Percentiles rank a stretch among this genome's conserved stretches.
Evolutionary conservation across 2,113 vertebrate species (phyloP).

Genomic region (Passer montanus): DNA sequence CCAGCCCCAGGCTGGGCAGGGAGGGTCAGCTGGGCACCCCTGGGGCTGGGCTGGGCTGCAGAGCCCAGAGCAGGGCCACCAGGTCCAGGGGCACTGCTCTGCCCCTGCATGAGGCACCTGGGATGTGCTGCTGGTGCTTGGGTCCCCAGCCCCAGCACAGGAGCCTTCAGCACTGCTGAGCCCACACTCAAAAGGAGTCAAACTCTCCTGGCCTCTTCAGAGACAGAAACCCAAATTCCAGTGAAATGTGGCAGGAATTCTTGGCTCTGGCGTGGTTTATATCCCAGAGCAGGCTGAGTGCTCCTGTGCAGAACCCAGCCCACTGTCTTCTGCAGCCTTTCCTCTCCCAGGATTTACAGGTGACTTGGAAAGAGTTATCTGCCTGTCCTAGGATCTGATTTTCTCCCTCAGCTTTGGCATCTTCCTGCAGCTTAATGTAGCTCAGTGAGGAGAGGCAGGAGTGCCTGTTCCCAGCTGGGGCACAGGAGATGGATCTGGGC

Average conservation of each 20-base stretch:
- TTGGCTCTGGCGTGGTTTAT: background rate
- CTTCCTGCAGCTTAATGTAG: background rate
- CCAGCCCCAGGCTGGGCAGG: background rate
- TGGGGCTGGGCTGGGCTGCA: background rate
- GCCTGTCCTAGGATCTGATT: background rate
- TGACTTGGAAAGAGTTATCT: conserved; percentile 2
- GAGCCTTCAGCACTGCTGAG: background rate
- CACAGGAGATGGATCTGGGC: background rate
- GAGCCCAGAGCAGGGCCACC: background rate
- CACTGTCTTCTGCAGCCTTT: background rate
- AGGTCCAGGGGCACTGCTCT: background rate
- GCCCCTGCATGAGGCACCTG: background rate
- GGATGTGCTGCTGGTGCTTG: background rate
- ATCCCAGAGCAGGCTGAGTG: background rate
- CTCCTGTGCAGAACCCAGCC: background rate
- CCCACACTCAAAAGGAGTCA: background rate
- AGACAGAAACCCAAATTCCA: background rate
- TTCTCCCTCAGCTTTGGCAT: background rate
- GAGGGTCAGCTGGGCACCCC: background rate
- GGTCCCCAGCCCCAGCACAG: background rate
- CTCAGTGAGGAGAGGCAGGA: background rate
- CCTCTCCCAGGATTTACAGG: background rate
- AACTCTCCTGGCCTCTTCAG: background rate
- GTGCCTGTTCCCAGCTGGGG: background rate
- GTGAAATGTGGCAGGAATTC: background rate